Base-by-base conservation (phyloP, 30 jellyfish, hydroid and myxozoan species). In the Pelagia noctiluca region DNA sequence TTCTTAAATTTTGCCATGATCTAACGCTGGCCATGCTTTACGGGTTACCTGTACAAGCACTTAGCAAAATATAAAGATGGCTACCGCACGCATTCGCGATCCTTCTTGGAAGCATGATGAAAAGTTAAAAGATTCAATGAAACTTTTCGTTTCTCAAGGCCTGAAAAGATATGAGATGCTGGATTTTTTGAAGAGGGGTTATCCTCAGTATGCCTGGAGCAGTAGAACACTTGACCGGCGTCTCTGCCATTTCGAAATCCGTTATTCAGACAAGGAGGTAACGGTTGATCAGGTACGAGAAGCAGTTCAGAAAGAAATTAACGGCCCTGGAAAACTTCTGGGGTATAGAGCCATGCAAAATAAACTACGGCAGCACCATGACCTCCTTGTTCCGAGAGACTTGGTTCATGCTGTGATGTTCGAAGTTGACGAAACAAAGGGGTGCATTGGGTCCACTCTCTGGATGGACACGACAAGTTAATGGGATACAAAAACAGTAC, bases 311-410 rank as follows among this genome's bases (percentile, higher is more conserved):
- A 29, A 36, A 35, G 89, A 77, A 34, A 35, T 83, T 16, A 82
- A 71, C 1, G 89, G 89, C 28, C 94, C 94, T 1, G 88, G 94
- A 33, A 46, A 36, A 48, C 31, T 21, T 22, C 73, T 83, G 0
- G 89, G 94, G 22, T 30, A 32, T 26, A 48, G 93, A 49, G 93
- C 93, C 0, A 83, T 83, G 94, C 37, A 70, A 1, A 25, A 4
- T 35, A 83, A 83, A 54, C 42, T 83, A 0, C 1, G 94, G 61
- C 94, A 71, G 46, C 67, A 61, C 0, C 35, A 83, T 52, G 54
- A 19, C n/a, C 23, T 77, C 36, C 53, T 22, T 12, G 89, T 77
- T 7, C 80, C 63, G 57, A 33, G 67, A 30, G 89, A 50, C 30
- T 50, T 77, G 11, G 83, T 77, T 32, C 67, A 77, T 50, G 89